These are phyloP conservation scores for Diogma glabrata DNA, from an alignment of 2,888 invertebrate species.

Conservation along the genomic window DNA sequence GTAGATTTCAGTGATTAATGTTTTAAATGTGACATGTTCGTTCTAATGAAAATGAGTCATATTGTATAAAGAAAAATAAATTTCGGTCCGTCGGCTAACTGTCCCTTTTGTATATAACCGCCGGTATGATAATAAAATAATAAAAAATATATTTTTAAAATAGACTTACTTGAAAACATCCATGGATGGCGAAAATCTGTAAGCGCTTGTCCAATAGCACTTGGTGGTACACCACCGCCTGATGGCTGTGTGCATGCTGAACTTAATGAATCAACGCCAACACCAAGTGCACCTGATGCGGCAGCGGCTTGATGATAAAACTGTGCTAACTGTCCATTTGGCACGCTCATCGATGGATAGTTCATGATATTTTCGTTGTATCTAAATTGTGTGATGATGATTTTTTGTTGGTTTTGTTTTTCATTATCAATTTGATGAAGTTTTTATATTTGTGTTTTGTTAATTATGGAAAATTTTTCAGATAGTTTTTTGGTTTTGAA, in stretches of 20 bases:
- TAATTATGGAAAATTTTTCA: constrained; percentile 10
- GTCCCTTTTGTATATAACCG: neutral
- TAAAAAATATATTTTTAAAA: neutral
- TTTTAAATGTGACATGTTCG: too few species aligned
- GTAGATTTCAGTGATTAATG: too few species aligned
- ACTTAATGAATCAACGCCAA: constrained; percentile 66
- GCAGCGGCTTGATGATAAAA: constrained; percentile 77
- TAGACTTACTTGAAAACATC: constrained; percentile 48
- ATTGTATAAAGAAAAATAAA: too few species aligned
- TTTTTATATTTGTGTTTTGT: constrained; percentile 7
- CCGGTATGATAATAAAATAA: neutral
- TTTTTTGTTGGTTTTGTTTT: too few species aligned
- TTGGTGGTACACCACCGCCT: constrained; percentile 42
- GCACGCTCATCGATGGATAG: constrained; percentile 39
- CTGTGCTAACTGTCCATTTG: constrained; percentile 44
- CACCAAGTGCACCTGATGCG: constrained; percentile 53
- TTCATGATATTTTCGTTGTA: constrained; percentile 39
- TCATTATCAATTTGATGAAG: neutral
- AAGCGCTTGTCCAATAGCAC: constrained; percentile 66
- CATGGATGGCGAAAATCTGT: constrained; percentile 90
- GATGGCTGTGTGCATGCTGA: constrained; percentile 67
- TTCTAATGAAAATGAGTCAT: too few species aligned
- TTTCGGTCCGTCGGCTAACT: neutral
- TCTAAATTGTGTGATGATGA: constrained; percentile 25
- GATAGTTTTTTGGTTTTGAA: too few species aligned